Base-by-base conservation (phyloP, 2,113 vertebrate genomes). In the Oostethus manadensis region DNA sequence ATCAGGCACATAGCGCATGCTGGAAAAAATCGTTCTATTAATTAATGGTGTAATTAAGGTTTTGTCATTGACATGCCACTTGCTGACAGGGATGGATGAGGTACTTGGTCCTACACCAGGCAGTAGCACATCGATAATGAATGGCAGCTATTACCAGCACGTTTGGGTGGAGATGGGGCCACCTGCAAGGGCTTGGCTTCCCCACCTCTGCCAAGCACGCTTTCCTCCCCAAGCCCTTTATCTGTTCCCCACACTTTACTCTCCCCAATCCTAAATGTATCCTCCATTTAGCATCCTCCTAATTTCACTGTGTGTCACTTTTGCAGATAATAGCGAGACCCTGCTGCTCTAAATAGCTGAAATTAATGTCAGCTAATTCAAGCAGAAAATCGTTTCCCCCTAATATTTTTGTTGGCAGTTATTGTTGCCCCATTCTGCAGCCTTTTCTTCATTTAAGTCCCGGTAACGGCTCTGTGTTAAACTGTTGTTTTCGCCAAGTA, bases 31-130 rank as follows among this genome's bases (percentile, higher is more conserved):
- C 90, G 83, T 93, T 92, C 92, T 92, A 94, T 98, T 98, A 97
- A 98, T 98, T 97, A 96, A 97, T 97, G 93, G 89, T 90, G 90
- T 96, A 98, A 98, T 99, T 98, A 97, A 94, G 92, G 88, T 92
- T 94, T 94, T 96, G 94, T 96, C 94, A 96, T 92, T 97, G 93
- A 97, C 91, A 90, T 92, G 94, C 92, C 93, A 89, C 91, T 87
- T 88, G 90, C 86, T 97, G 97, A 98, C 94, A 92, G 89, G 87
- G 94, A 95, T 94, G 90, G 93, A 96, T 98, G 84, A 89, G 87
- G 89, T 91, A 74, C 89, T 86, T 84, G 88, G 87, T 89, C 78
- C 82, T 86, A 58, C 79, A 83, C 88, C 86, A 93, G 91, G 88
- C 91, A 90, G 80, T 63, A 69, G 81, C 90, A 88, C 89, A 89